phyloP scores from a whole-genome alignment of 2,797 vertebrate genomes.

The Epinephelus malabaricus region DNA sequence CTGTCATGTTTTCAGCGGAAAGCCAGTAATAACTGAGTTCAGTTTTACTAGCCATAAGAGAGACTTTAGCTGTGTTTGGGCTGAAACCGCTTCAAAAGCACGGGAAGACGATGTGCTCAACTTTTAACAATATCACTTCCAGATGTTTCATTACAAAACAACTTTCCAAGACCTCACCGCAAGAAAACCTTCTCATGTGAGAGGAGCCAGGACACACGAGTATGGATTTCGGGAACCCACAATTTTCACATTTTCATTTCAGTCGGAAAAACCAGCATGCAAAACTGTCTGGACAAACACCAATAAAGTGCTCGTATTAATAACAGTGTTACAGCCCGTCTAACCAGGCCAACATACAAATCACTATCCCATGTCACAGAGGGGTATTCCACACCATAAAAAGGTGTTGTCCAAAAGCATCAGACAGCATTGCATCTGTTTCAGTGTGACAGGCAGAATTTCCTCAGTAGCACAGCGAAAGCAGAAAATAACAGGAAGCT shows the following conservation, averaged over 20 bases:
- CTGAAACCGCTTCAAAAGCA: conserved; percentile 82
- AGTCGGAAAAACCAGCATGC: conserved; percentile 44
- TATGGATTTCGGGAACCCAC: conserved; percentile 65
- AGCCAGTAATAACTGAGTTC: conserved; percentile 81
- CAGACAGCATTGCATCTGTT: conserved; percentile 62
- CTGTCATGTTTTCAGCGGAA: conserved; percentile 77
- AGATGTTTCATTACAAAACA: conserved; percentile 85
- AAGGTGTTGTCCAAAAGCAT: conserved; percentile 16
- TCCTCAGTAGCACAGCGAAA: conserved; percentile 15
- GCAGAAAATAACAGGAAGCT: conserved; percentile 49
- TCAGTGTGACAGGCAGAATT: conserved; percentile 53
- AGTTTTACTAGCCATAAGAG: conserved; percentile 78
- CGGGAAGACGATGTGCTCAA: conserved; percentile 69
- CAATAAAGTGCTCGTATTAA: conserved; percentile 34
- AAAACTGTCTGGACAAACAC: conserved; percentile 47
- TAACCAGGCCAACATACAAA: conserved; percentile 10
- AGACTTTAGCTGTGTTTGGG: conserved; percentile 76
- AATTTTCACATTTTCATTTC: conserved; percentile 69
- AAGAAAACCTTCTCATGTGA: conserved; percentile 64
- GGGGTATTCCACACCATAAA: conserved; percentile 1
- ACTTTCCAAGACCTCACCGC: conserved; percentile 69
- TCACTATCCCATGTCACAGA: background rate
- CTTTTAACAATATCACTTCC: conserved; percentile 82
- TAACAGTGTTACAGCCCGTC: conserved; percentile 23
- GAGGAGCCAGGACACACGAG: conserved; percentile 60